Evolutionary conservation across 2,797 vertebrate species (phyloP), one percentile per base, ranked within the genome.

Genomic region (Spheniscus humboldti): DNA sequence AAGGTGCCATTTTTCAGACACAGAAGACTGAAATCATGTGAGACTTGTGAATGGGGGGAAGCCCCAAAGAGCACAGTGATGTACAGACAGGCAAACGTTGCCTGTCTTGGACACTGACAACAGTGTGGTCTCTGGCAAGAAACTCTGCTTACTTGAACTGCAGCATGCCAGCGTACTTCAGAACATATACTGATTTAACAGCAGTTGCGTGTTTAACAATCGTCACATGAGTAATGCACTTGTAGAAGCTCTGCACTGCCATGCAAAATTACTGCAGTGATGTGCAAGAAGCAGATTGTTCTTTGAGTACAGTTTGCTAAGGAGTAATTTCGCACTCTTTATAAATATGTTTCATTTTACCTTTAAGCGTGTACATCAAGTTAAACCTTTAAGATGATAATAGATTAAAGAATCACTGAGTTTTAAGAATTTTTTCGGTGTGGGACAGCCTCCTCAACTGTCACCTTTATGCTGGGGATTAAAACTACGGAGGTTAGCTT

Each of bases 51-150:
- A 37, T 31, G 74, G 10, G 16, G 4, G 13, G 27, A 62, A 57
- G 31, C 31, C 47, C 25, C 28, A 60, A 27, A 50, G 8, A 0
- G 1, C 37, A 5, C 39, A 16, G 10, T 10, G 20, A 13, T 18
- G 35, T n/a, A 15, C 68, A 33, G 24, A 18, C 23, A 23, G 71
- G 55, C 37, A 48, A 13, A 28, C 5, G 27, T 35, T 53, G 56
- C 52, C 52, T 43, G 8, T 50, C 25, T 22, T 39, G 47, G 48
- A 11, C 11, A 22, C 22, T 64, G 62, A 43, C 33, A 27, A 5
- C 27, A 27, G 30, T 15, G 47, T 19, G 7, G 27, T 50, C 64
- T 56, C 63, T 67, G 57, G 30, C 62, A 45, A 71, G 75, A 62
- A 62, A 6, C 43, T 71, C 69, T 17, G 18, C 55, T 53, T 37